Evolutionary conservation across 1,140 invertebrate species (phyloP).

Genomic region (Brachionus asplanchnoidis): DNA sequence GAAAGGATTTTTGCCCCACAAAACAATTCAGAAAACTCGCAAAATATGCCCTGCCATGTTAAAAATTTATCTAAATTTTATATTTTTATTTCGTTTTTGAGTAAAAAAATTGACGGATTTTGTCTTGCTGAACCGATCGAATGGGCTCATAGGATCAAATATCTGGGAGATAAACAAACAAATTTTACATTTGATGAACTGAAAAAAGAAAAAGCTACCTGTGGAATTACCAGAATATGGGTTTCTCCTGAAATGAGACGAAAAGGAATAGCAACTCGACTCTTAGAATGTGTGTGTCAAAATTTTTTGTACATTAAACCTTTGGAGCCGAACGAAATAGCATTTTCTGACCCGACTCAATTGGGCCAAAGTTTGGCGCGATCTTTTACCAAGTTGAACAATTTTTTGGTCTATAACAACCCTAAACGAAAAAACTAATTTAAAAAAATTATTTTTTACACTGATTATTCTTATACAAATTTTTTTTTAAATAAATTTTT

Average conservation of each 20-base stretch:
- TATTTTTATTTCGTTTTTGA: background rate
- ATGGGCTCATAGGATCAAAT: background rate
- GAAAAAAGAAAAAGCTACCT: background rate
- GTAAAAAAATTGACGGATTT: slow-evolving; percentile 18
- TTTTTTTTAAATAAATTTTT: background rate
- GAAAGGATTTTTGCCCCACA: background rate
- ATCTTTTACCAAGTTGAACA: background rate
- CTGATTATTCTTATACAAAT: background rate
- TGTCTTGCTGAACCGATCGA: slow-evolving; percentile 21
- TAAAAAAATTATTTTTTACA: background rate
- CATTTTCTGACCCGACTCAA: background rate
- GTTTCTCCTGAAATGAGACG: slow-evolving; percentile 10
- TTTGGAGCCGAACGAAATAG: background rate
- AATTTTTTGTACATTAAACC: slow-evolving; percentile 25
- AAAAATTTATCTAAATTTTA: slow-evolving; percentile 38
- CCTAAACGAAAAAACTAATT: background rate
- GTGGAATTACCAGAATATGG: slow-evolving; percentile 23
- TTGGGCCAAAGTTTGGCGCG: background rate
- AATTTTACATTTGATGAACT: slow-evolving; percentile 9
- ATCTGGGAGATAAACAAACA: background rate
- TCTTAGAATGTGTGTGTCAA: slow-evolving; percentile 12
- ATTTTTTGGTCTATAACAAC: slow-evolving; percentile 10
- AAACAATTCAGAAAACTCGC: background rate
- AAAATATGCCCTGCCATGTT: background rate
- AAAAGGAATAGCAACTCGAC: background rate